Conservation (phyloP, 2,797 vertebrate species). For the Ibycter americanus region DNA sequence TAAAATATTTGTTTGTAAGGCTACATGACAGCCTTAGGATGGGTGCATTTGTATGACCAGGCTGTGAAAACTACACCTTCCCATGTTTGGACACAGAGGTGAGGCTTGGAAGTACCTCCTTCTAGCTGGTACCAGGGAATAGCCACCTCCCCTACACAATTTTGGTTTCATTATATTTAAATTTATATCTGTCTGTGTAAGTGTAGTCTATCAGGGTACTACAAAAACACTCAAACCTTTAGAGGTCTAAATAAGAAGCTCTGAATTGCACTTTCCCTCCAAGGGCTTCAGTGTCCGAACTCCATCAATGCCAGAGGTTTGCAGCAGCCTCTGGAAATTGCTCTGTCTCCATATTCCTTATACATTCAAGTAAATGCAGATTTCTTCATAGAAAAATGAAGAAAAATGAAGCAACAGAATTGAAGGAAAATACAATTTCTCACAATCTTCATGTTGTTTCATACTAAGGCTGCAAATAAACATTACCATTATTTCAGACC, state of each 20-base stretch:
- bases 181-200: not conserved
- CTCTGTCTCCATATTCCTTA: not conserved
- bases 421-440: not conserved
- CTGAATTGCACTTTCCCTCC: not conserved
- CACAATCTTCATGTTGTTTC: not conserved
- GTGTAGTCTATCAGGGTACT: not conserved
- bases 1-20: not conserved
- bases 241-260: not conserved
- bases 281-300: not conserved
- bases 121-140: not conserved
- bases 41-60: not conserved
- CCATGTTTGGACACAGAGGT: not conserved
- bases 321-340: not conserved
- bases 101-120: not conserved
- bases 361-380: not conserved
- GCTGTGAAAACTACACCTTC: not conserved
- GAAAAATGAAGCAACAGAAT: not conserved
- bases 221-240: not conserved
- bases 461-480: not conserved
- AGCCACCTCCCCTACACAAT: not conserved
- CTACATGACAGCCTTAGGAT: not conserved
- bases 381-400: not conserved
- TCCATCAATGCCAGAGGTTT: not conserved
- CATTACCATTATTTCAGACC: not conserved
- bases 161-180: not conserved